Base-by-base conservation (phyloP, 1,140 invertebrate species). In the Frieseomelitta varia region DNA sequence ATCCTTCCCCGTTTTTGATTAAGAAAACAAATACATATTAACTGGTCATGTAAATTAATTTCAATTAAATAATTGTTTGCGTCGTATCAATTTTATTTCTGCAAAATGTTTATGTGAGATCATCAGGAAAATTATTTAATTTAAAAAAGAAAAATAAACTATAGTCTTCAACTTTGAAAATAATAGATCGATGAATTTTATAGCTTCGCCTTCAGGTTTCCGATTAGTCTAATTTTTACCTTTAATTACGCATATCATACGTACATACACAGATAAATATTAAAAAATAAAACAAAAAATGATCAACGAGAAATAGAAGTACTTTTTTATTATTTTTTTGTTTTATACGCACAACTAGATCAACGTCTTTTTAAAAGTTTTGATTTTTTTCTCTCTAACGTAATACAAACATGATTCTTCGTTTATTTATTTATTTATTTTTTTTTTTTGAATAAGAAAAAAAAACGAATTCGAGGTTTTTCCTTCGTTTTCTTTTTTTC, bases 301-400 rank as follows among this genome's bases (percentile, higher is more conserved):
- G 10, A 21, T 61, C 68, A 78, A 83, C 74, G 55, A 51, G 14
- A 78, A 75, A 56, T 73, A 47, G 27, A 73, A 76, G 65, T 78
- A 34, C 30, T 58, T 72, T 74, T 56, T 71, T n/a, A 8, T 51
- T 65, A 53, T 65, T 30, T 53, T 58, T 19, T 81, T 68, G 69
- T 51, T 76, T 61, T 55, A 83, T 55, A 83, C 81, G 74, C 81
- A 78, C 75, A 83, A 68, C 55, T 83, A 78, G 39, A 53, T 69
- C 55, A 71, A 83, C 55, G 27, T 78, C 34, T 79, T 83, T 83
- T 53, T 68, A 27, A 56, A 83, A 71, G 51, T 61, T 84, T 77
- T 86, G 80, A 81, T 69, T 69, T 68, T 39, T 63, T 21, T 68
- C n/a, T 47, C 14, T 77, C 63, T 53, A 69, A 69, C 74, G 34